Conservation (phyloP, 2,797 vertebrate genomes). For the Lagodon rhomboides region DNA sequence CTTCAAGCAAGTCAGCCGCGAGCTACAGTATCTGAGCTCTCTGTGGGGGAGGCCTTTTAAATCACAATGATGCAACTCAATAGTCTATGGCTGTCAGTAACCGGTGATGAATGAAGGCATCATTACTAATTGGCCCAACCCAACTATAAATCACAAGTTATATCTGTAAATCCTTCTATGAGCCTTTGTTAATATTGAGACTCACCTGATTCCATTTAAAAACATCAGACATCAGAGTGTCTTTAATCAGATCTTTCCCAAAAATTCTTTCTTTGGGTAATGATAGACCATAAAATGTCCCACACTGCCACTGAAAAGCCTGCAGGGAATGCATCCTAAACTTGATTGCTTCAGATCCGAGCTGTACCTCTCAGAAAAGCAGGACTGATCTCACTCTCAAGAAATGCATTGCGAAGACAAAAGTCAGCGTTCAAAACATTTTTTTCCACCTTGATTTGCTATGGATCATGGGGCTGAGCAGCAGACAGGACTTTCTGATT, state of each 20-base stretch:
- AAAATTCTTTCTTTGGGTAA: slow-evolving; percentile 45
- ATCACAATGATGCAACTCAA: no score
- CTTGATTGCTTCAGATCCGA: slow-evolving; percentile 47
- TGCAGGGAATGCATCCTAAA: slow-evolving; percentile 48
- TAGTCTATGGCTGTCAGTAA: no score
- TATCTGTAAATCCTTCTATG: no score
- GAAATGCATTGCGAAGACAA: slow-evolving; percentile 71
- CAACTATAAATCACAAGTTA: no score
- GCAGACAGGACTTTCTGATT: slow-evolving; percentile 53
- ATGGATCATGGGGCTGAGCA: slow-evolving; percentile 52
- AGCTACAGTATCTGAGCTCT: no score
- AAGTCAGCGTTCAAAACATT: slow-evolving; percentile 66
- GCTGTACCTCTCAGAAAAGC: slow-evolving; percentile 61
- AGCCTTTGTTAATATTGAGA: no score
- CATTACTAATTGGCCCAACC: no score
- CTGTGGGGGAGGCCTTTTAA: no score
- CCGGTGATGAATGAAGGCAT: no score
- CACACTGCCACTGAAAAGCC: slow-evolving; percentile 34
- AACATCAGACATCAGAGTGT: no score
- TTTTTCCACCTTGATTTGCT: slow-evolving; percentile 62
- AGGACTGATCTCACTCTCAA: slow-evolving; percentile 71
- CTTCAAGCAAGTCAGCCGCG: no score
- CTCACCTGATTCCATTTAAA: no score
- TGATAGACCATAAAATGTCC: slow-evolving; percentile 52
- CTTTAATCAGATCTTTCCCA: background rate